phyloP scores from a whole-genome alignment of 2,888 invertebrate species.

The Philonicus albiceps region DNA sequence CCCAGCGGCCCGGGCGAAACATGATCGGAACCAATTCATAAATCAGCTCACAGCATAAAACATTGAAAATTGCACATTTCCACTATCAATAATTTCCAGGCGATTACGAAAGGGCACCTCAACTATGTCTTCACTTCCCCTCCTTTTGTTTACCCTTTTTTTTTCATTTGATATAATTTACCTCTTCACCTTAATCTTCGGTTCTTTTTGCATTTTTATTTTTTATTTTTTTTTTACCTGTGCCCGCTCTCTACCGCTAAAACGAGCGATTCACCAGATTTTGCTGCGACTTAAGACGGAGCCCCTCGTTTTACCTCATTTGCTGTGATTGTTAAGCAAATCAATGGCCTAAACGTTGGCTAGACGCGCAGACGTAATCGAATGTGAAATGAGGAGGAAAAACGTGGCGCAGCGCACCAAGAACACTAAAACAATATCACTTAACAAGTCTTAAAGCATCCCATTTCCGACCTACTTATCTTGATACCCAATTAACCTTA shows the following conservation, averaged over 20 bases:
- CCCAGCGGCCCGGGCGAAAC: neutral
- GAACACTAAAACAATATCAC: constrained; percentile 45
- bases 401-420: neutral
- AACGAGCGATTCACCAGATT: neutral
- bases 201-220: neutral
- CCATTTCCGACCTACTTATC: constrained; percentile 64
- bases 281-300: neutral
- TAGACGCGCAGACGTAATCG: neutral
- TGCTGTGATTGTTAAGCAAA: constrained; percentile 35
- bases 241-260: neutral
- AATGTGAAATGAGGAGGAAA: neutral
- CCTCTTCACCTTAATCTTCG: neutral
- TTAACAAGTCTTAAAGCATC: constrained; percentile 51
- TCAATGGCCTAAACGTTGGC: constrained; percentile 19
- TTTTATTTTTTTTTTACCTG: too few species aligned
- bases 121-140: constrained; percentile 39
- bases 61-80: constrained; percentile 42
- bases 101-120: constrained; percentile 41
- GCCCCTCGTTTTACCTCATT: neutral
- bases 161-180: neutral
- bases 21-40: constrained; percentile 30
- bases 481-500: constrained; percentile 65
- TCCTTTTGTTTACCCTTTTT: constrained; percentile 12
- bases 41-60: constrained; percentile 40
- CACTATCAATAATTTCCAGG: constrained; percentile 23